Conservation (phyloP, 2,888 invertebrate species). For the Ethmia dodecea region DNA sequence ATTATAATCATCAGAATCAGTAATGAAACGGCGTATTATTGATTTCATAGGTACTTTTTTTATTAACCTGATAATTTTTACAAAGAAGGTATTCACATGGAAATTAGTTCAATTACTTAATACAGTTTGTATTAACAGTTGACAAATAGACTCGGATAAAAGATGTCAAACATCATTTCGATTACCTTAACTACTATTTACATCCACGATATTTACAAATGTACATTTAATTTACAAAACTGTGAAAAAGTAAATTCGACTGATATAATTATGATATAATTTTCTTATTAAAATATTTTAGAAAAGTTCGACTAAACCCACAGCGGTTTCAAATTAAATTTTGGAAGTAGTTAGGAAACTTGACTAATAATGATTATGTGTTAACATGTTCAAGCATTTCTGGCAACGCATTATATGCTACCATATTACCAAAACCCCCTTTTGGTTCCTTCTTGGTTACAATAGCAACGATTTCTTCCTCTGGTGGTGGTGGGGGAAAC, state of each 20-base stretch:
- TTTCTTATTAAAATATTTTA: constrained; percentile 1
- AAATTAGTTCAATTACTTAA: constrained; percentile 61
- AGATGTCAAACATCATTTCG: constrained; percentile 62
- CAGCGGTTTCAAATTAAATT: too few species aligned
- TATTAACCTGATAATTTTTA: constrained; percentile 66
- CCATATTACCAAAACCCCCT: constrained; percentile 66
- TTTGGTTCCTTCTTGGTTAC: constrained; percentile 72
- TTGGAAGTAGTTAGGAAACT: neutral
- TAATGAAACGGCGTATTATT: too few species aligned
- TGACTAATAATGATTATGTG: constrained; percentile 33
- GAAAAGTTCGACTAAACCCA: too few species aligned
- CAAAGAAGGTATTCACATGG: constrained; percentile 70
- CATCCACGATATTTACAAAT: constrained; percentile 40
- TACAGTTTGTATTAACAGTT: constrained; percentile 67
- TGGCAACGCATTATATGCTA: constrained; percentile 70
- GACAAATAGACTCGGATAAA: constrained; percentile 63
- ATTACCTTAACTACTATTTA: constrained; percentile 29
- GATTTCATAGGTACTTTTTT: too few species aligned
- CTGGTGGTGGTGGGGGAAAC: constrained; percentile 60
- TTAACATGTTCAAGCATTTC: constrained; percentile 71
- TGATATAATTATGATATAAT: constrained; percentile 28
- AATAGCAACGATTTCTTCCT: constrained; percentile 71
- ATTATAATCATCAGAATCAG: too few species aligned
- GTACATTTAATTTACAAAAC: neutral
- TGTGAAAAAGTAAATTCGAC: constrained; percentile 38